Conservation (phyloP, 2,888 invertebrate genomes). For the Drosophila anceps region DNA sequence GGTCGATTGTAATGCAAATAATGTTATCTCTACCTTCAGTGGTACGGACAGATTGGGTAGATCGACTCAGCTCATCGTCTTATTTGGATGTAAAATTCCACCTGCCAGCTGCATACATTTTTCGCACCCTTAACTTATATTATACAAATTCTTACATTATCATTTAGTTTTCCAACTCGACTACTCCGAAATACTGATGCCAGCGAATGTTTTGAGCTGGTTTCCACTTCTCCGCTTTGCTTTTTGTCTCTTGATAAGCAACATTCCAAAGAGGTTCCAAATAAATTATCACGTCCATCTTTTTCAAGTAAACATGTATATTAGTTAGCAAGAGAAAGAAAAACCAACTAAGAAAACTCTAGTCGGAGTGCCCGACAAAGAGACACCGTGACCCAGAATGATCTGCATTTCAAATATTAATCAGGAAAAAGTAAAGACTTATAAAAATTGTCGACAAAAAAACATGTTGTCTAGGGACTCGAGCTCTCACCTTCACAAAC, state of each 20-base stretch:
- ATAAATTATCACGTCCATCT: slow-evolving; percentile 85
- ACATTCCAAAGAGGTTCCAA: slow-evolving; percentile 93
- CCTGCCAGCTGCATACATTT: not conserved
- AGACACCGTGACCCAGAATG: no score
- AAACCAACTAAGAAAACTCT: not conserved
- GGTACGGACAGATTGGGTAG: not conserved
- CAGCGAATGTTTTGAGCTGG: slow-evolving; percentile 90
- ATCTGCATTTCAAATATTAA: no score
- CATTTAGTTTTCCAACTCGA: slow-evolving; percentile 52
- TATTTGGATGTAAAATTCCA: not conserved
- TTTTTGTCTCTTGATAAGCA: slow-evolving; percentile 92
- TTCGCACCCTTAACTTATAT: no score
- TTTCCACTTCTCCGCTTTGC: slow-evolving; percentile 72
- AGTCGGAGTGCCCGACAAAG: no score
- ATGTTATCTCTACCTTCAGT: no score
- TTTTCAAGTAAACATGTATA: not conserved
- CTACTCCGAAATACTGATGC: slow-evolving; percentile 87
- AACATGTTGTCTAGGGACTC: no score
- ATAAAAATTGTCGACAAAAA: no score
- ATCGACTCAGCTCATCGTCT: not conserved
- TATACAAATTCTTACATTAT: slow-evolving; percentile 49
- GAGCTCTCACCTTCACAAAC: no score
- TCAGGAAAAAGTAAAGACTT: no score
- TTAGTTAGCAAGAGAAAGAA: not conserved
- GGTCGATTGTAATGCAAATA: no score